Conservation (phyloP, 1,140 invertebrate genomes). For the Diabrotica undecimpunctata region DNA sequence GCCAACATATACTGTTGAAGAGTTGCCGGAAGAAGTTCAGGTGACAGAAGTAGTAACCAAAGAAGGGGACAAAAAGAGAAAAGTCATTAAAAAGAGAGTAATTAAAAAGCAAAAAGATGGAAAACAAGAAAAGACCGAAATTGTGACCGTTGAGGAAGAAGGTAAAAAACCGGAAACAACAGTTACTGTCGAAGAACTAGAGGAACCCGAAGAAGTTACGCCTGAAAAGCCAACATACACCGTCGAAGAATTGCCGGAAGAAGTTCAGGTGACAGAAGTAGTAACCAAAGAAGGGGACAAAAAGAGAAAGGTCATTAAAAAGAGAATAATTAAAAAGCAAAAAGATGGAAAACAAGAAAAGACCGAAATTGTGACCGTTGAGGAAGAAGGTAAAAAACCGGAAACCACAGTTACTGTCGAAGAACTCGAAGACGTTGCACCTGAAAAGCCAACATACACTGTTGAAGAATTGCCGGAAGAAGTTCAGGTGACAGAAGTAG, state of each 20-base stretch:
- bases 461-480: slow-evolving; percentile 44
- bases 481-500: slow-evolving; percentile 26
- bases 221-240: slow-evolving; percentile 33
- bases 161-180: slow-evolving; percentile 37
- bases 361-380: slow-evolving; percentile 41
- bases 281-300: slow-evolving; percentile 35
- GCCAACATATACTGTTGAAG: slow-evolving; percentile 28
- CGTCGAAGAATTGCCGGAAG: slow-evolving; percentile 38
- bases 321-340: slow-evolving; percentile 36
- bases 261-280: slow-evolving; percentile 41
- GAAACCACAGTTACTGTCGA: slow-evolving; percentile 42
- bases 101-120: slow-evolving; percentile 38
- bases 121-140: slow-evolving; percentile 41
- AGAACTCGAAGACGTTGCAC: slow-evolving; percentile 45
- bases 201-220: slow-evolving; percentile 36
- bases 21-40: slow-evolving; percentile 32
- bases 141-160: slow-evolving; percentile 44
- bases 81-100: slow-evolving; percentile 32
- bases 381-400: slow-evolving; percentile 43
- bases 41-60: slow-evolving; percentile 24
- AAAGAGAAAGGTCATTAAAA: slow-evolving; percentile 38
- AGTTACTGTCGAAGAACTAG: slow-evolving; percentile 34
- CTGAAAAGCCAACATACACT: slow-evolving; percentile 28
- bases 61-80: slow-evolving; percentile 35
- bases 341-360: slow-evolving; percentile 38